A percentile compares a stretch with the other conserved stretches of the same genome.
These are phyloP conservation scores for Meda fulgida DNA, from an alignment of 2,797 vertebrate genomes.

Conservation along the genomic window DNA sequence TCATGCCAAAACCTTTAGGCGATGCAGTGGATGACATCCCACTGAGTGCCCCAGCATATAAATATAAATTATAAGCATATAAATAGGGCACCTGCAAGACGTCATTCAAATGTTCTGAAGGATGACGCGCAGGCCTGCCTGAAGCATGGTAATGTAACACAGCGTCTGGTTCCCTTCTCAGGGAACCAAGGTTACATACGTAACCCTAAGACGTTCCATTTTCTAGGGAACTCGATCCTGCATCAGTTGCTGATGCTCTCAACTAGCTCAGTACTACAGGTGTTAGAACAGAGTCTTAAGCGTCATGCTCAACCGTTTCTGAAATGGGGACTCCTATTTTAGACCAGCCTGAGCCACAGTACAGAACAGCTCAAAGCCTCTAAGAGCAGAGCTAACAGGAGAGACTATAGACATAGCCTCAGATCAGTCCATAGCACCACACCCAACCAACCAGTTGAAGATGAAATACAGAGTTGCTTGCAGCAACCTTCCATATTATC, in stretches of 20 bases:
- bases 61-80: neutral
- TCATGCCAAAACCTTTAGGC: neutral
- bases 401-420: neutral
- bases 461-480: neutral
- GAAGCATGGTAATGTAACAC: neutral
- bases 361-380: neutral
- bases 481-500: neutral
- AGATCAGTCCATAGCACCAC: neutral
- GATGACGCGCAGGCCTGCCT: neutral
- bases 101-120: neutral
- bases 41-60: neutral
- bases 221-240: neutral
- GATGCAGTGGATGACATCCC: neutral
- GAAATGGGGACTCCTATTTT: too few relatives aligned
- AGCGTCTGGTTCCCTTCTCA: neutral
- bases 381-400: neutral
- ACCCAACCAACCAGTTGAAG: neutral
- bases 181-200: neutral
- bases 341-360: neutral
- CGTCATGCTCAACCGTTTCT: neutral
- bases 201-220: neutral
- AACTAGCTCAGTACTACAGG: neutral
- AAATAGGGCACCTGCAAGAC: neutral
- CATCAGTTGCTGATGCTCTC: neutral
- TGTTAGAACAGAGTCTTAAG: neutral